Base-by-base conservation (phyloP, 2,888 invertebrate species). In the Orthosia incerta region DNA sequence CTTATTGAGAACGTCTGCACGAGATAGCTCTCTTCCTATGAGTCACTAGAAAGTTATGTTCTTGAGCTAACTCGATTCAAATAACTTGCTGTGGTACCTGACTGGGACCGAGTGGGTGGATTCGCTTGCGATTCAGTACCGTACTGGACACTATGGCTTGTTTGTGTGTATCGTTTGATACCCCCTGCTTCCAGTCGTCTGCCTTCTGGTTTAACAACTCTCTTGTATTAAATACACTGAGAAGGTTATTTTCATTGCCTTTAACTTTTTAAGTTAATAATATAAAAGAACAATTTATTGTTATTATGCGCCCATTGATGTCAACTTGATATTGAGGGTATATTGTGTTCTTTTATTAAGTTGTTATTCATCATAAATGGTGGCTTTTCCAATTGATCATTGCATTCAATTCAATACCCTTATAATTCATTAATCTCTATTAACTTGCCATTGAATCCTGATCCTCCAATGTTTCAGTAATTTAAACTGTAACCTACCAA, bases 1-100 rank as follows among this genome's bases (percentile, higher is more conserved):
- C 96, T 96, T 95, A 96, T 96, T 96, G 96, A 95, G 95, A 95
- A 91, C 95, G 96, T 95, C 95, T 95, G 96, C 87, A 91, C 92
- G 89, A 94, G 95, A 96, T 96, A 94, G 95, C 94, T 95, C 95
- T 95, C 96, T 95, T 96, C 96, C 96, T 95, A 95, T 96, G 96
- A 96, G 91, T 96, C 96, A 96, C 94, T 95, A 95, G 96, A 95
- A 96, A 96, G 95, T 94, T 89, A 95, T 95, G 94, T 94, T 94
- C 94, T 93, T 92, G 91, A 91, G 91, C 92, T 93, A 94, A 95
- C 93, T 95, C 92, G 93, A 92, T 93, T 92, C 91, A 90, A 92
- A 93, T 93, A 94, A 91, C 91, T 94, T 82, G 91, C 91, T 85
- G 87, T 83, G 87, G 80, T 85, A 83, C 83, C 85, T 84, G 91